These are phyloP conservation scores for Morus bassanus DNA, from an alignment of 2,797 vertebrate species.

Conservation along the genomic window DNA sequence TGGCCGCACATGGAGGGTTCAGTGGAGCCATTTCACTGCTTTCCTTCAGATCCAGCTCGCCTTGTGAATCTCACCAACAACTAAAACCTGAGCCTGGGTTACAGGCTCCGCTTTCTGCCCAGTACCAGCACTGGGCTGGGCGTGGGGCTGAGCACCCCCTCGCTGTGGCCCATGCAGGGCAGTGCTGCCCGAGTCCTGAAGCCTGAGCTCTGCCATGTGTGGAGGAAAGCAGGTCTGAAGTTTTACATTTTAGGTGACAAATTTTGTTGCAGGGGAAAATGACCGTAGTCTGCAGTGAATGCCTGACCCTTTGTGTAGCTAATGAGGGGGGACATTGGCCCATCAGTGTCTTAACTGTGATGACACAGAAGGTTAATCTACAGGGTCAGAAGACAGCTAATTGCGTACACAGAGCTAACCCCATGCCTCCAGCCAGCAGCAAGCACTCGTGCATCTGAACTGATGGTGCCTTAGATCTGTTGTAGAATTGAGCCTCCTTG, in stretches of 20 bases:
- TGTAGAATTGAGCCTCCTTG: not conserved
- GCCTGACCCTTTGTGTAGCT: not conserved
- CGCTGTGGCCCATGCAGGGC: too few species aligned
- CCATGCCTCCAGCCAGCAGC: not conserved
- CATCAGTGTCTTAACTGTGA: not conserved
- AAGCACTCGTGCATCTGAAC: not conserved
- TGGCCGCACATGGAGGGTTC: not conserved
- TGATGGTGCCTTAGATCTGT: not conserved
- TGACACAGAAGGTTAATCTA: not conserved
- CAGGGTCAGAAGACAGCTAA: not conserved
- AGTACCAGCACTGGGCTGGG: not conserved
- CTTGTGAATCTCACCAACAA: not conserved
- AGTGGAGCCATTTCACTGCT: not conserved
- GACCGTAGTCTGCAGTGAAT: not conserved
- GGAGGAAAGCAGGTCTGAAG: not conserved
- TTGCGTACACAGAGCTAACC: rapidly evolving
- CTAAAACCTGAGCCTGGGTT: not conserved
- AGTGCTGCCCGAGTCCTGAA: not conserved
- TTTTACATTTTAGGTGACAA: too few species aligned
- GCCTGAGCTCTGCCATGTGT: rapidly evolving
- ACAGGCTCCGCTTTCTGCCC: rapidly evolving
- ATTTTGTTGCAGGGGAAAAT: not conserved
- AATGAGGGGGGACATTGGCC: not conserved
- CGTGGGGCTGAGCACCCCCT: too few species aligned
- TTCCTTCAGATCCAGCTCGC: not conserved